A percentile compares a stretch with the other conserved stretches of the same genome.
These are phyloP conservation scores for Crocodylus rhombifer DNA, from an alignment of 2,797 vertebrate genomes.

Conservation along the genomic window DNA sequence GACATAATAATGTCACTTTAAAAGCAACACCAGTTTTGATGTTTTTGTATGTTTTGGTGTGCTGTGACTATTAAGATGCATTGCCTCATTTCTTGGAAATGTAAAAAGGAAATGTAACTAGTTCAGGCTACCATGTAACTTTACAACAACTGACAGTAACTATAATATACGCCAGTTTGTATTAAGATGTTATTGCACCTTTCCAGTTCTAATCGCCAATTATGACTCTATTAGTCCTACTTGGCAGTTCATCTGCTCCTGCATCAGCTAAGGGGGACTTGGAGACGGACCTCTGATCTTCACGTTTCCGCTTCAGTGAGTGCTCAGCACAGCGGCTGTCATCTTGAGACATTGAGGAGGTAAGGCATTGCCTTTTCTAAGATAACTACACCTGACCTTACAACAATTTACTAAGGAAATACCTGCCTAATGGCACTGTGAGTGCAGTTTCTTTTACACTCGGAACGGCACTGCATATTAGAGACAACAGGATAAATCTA, in stretches of 20 bases:
- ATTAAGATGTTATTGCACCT: slow-evolving; percentile 91
- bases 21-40: slow-evolving; percentile 46
- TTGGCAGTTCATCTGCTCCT: slow-evolving; percentile 96
- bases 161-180: slow-evolving; percentile 81
- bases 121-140: slow-evolving; percentile 42
- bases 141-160: slow-evolving; percentile 76
- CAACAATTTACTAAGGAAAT: slow-evolving; percentile 89
- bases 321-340: slow-evolving; percentile 85
- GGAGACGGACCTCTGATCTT: slow-evolving; percentile 90
- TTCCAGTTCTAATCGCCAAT: slow-evolving; percentile 96
- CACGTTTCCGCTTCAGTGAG: slow-evolving; percentile 85
- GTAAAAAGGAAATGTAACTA: slow-evolving; percentile 50
- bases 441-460: slow-evolving; percentile 76
- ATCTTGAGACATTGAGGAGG: slow-evolving; percentile 80
- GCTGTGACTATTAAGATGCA: not conserved
- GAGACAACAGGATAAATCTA: slow-evolving; percentile 88
- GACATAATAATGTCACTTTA: slow-evolving; percentile 58
- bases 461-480: slow-evolving; percentile 82
- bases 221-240: slow-evolving; percentile 98
- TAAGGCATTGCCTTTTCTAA: slow-evolving; percentile 78
- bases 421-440: slow-evolving; percentile 85
- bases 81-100: slow-evolving; percentile 26
- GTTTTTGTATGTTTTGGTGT: slow-evolving; percentile 10
- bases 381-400: slow-evolving; percentile 91
- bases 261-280: slow-evolving; percentile 86